A percentile compares a stretch with the other conserved stretches of the same genome.
Evolutionary conservation across 2,113 vertebrate species (phyloP).

Genomic region (Corydoras sp.): DNA sequence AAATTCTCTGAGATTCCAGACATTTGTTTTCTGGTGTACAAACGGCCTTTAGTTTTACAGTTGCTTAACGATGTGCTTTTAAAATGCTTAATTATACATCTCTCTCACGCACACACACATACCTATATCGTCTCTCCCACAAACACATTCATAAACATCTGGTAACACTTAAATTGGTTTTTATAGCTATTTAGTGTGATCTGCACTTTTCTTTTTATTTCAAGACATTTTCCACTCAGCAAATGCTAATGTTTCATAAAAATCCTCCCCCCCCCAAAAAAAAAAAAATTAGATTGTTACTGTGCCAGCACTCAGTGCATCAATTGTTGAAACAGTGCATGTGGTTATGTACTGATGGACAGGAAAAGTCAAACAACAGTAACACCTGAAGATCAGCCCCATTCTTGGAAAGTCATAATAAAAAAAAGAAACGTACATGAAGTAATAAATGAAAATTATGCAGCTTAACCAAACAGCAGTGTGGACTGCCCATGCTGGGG

Average conservation of each 20-base stretch:
- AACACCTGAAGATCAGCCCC: constrained; percentile 30
- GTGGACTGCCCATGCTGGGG: constrained; percentile 32
- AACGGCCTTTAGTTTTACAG: no score
- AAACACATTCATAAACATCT: constrained; percentile 61
- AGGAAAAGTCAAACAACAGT: constrained; percentile 43
- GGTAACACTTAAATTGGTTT: constrained; percentile 58
- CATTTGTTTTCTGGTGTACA: no score
- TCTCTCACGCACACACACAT: constrained; percentile 22
- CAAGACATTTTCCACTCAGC: constrained; percentile 66
- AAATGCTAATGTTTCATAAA: constrained; percentile 69
- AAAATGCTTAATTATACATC: constrained; percentile 39
- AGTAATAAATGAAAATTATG: constrained; percentile 34
- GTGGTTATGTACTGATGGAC: constrained; percentile 41
- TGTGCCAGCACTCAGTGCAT: constrained; percentile 55
- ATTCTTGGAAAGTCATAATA: constrained; percentile 13
- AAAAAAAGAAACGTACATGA: constrained; percentile 23
- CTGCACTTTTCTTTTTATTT: constrained; percentile 41
- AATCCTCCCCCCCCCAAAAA: constrained; percentile 41
- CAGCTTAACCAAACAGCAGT: constrained; percentile 42
- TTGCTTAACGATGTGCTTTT: no score
- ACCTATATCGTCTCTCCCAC: constrained; percentile 48
- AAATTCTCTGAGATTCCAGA: no score
- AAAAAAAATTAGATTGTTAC: constrained; percentile 55
- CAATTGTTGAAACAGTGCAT: constrained; percentile 35
- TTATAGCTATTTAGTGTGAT: no score